Percentiles rank a stretch among this genome's conserved stretches.
phyloP scores from a whole-genome alignment of 2,113 vertebrate species.

The Mixornis gularis region DNA sequence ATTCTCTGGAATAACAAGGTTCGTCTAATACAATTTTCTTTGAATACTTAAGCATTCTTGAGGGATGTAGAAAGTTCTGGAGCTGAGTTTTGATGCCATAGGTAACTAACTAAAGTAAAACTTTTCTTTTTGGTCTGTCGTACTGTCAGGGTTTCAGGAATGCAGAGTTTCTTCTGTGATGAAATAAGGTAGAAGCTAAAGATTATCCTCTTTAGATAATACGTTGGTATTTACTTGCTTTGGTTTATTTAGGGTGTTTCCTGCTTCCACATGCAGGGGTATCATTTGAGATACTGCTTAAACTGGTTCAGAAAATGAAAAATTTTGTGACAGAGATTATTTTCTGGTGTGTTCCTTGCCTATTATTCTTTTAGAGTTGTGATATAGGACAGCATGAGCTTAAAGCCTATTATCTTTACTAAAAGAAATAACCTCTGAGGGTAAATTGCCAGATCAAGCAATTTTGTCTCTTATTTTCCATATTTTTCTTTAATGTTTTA shows the following conservation, averaged over 20 bases:
- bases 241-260: not conserved
- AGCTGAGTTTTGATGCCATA: not conserved
- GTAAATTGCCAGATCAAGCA: not conserved
- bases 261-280: not conserved
- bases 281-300: not conserved
- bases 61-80: not conserved
- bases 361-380: not conserved
- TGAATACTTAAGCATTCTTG: not conserved
- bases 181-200: not conserved
- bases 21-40: not conserved
- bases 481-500: not conserved
- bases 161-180: not conserved
- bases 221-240: not conserved
- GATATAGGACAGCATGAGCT: not conserved
- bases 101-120: not conserved
- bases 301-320: not conserved
- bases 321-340: not conserved
- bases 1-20: not conserved
- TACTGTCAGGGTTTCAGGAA: not conserved
- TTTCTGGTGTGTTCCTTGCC: not conserved
- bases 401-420: not conserved
- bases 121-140: not conserved
- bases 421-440: not conserved
- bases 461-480: not conserved
- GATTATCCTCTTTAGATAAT: not conserved